These are phyloP conservation scores for Eurytoma californica DNA, from an alignment of 2,888 invertebrate species.

Conservation along the genomic window DNA sequence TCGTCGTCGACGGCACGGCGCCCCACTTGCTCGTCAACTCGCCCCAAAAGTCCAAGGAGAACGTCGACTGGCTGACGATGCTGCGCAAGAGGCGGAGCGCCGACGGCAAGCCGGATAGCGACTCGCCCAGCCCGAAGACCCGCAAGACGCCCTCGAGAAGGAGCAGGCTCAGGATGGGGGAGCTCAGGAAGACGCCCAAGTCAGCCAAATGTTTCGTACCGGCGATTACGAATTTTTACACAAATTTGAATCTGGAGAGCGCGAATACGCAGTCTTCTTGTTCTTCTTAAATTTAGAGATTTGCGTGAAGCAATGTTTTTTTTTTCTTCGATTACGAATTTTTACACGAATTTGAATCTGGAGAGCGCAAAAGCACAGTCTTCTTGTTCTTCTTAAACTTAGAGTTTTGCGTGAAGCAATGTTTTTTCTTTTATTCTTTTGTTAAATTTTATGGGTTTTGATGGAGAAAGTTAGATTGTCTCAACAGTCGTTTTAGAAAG, in stretches of 20 bases:
- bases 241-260: slow-evolving; percentile 20
- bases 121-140: slow-evolving; percentile 60
- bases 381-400: slow-evolving; percentile 4
- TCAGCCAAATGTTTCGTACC: slow-evolving; percentile 53
- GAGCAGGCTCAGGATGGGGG: slow-evolving; percentile 21
- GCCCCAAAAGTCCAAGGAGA: slow-evolving; percentile 80
- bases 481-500: too few relatives aligned
- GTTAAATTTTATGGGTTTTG: too few relatives aligned
- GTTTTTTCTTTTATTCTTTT: background rate
- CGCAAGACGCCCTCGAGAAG: slow-evolving; percentile 62
- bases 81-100: slow-evolving; percentile 78
- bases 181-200: slow-evolving; percentile 58
- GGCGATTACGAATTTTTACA: slow-evolving; percentile 51
- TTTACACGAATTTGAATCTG: slow-evolving; percentile 35
- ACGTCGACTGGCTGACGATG: slow-evolving; percentile 85
- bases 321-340: slow-evolving; percentile 45
- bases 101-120: slow-evolving; percentile 63
- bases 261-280: slow-evolving; percentile 5
- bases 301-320: background rate
- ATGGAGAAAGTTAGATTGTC: too few relatives aligned
- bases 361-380: slow-evolving; percentile 1
- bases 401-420: too few relatives aligned
- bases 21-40: slow-evolving; percentile 85
- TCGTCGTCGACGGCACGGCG: slow-evolving; percentile 84
- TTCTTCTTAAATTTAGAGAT: background rate